Conservation (phyloP, 1,140 invertebrate species). For the Acromyrmex echinatior region DNA sequence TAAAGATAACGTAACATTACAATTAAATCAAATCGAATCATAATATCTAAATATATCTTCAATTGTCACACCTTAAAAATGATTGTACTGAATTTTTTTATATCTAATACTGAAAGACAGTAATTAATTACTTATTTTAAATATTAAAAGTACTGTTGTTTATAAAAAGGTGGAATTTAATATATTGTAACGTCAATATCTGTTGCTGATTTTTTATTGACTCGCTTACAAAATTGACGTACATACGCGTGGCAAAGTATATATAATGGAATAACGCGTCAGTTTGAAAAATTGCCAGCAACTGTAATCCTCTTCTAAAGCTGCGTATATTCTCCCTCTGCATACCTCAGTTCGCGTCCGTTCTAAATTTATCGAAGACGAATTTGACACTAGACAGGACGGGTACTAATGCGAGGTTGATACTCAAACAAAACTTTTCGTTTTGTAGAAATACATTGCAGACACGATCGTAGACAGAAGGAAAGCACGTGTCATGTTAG, state of each 20-base stretch:
- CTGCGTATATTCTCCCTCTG: constrained; percentile 60
- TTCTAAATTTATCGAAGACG: constrained; percentile 83
- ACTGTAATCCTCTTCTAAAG: constrained; percentile 57
- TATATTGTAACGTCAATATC: not conserved
- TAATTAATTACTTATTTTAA: no score
- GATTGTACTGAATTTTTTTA: not conserved
- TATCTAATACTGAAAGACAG: no score
- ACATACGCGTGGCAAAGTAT: not conserved
- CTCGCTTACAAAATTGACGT: constrained; percentile 32
- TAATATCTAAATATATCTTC: not conserved
- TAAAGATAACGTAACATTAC: not conserved
- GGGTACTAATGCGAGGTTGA: constrained; percentile 74
- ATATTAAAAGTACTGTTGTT: not conserved
- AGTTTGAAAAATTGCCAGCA: constrained; percentile 81
- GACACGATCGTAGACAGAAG: constrained; percentile 26
- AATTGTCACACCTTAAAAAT: not conserved
- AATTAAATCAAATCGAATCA: not conserved
- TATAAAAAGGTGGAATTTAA: not conserved
- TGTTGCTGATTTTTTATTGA: not conserved
- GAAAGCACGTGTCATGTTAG: constrained; percentile 38
- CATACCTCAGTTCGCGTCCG: constrained; percentile 73
- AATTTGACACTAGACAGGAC: constrained; percentile 82
- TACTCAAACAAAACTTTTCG: constrained; percentile 70
- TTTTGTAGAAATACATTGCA: constrained; percentile 68
- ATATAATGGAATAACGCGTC: constrained; percentile 52